These are phyloP conservation scores for Ophion costatus DNA, from an alignment of 2,888 invertebrate species.

Conservation along the genomic window DNA sequence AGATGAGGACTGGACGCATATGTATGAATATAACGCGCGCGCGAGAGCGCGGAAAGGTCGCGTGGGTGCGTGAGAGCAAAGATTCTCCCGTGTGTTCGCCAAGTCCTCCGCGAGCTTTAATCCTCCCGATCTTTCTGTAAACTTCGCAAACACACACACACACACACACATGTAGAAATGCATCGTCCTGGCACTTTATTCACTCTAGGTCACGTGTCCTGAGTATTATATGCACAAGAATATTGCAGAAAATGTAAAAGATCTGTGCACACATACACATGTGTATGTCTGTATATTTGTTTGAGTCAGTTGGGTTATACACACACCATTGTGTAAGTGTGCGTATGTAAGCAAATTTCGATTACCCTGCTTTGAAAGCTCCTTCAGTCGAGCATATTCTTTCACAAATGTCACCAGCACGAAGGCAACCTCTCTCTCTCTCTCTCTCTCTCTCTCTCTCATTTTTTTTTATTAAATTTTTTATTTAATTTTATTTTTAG, in stretches of 20 bases:
- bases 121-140: slow-evolving; percentile 56
- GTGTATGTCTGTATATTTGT: neutral
- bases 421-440: too few relatives aligned
- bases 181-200: slow-evolving; percentile 47
- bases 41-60: slow-evolving; percentile 60
- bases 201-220: slow-evolving; percentile 54
- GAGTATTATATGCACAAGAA: slow-evolving; percentile 45
- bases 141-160: neutral
- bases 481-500: too few relatives aligned
- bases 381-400: too few relatives aligned
- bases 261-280: slow-evolving; percentile 7
- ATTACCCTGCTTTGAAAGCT: too few relatives aligned
- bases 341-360: slow-evolving; percentile 16
- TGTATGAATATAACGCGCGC: slow-evolving; percentile 54
- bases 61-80: slow-evolving; percentile 67
- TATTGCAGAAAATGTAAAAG: slow-evolving; percentile 40
- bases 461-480: too few relatives aligned
- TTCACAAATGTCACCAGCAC: too few relatives aligned
- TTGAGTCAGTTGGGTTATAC: neutral
- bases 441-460: too few relatives aligned
- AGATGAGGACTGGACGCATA: slow-evolving; percentile 64
- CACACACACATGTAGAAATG: slow-evolving; percentile 33
- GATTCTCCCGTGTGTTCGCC: slow-evolving; percentile 49
- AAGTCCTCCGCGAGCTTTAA: slow-evolving; percentile 61
- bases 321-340: slow-evolving; percentile 46